A percentile compares a stretch with the other conserved stretches of the same genome.
These are phyloP conservation scores for Pocillopora damicornis DNA, from an alignment of 64 coral and sea anemone species.

Conservation along the genomic window DNA sequence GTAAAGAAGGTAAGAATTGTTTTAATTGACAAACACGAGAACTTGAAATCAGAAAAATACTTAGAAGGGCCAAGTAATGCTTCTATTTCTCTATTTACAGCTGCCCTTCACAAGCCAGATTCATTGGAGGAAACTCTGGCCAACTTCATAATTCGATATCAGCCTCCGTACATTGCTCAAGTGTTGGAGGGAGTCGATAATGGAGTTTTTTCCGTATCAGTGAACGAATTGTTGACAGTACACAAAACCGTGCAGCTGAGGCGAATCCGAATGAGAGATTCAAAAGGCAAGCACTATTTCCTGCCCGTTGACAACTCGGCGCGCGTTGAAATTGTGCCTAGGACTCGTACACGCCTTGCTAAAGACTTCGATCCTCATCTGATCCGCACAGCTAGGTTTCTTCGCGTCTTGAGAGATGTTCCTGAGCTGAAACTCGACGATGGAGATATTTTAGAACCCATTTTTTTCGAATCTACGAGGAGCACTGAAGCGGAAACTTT, in stretches of 20 bases:
- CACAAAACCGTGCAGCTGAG: background rate
- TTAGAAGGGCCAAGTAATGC: background rate
- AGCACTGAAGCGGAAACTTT: slow-evolving; percentile 2
- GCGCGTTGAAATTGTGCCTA: background rate
- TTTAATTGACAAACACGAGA: background rate
- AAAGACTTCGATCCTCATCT: background rate
- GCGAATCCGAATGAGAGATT: background rate
- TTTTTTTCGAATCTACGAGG: background rate
- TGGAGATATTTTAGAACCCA: slow-evolving; percentile 22
- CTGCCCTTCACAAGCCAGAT: background rate
- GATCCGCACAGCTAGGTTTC: background rate
- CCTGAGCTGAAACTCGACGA: slow-evolving; percentile 2
- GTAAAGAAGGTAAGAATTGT: background rate
- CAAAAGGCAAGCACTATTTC: background rate
- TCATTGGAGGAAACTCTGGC: background rate
- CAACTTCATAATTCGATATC: background rate
- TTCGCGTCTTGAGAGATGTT: background rate
- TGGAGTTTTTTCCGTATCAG: background rate
- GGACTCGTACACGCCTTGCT: background rate
- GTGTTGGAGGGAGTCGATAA: background rate
- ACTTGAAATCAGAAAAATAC: background rate
- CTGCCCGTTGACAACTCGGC: slow-evolving; percentile 17
- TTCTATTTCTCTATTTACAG: background rate
- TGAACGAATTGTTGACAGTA: background rate
- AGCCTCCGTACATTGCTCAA: background rate